Conservation (phyloP, 1,140 invertebrate genomes). For the Drosophila ironensis region DNA sequence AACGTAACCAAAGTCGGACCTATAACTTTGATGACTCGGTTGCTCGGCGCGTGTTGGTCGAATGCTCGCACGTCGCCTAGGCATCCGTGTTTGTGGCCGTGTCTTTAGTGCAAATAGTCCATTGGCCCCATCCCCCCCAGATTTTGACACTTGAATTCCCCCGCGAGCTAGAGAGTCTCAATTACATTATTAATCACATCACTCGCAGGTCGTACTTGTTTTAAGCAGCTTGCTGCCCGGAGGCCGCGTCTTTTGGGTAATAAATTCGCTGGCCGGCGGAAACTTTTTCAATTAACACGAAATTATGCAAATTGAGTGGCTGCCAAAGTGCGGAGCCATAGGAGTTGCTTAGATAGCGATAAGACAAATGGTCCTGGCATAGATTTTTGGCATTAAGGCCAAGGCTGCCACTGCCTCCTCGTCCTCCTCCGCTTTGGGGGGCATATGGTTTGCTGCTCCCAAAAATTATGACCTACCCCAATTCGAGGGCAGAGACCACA, state of each 20-base stretch:
- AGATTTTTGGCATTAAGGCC: slow-evolving; percentile 16
- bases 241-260: slow-evolving; percentile 25
- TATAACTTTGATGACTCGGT: slow-evolving; percentile 37
- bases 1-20: slow-evolving; percentile 26
- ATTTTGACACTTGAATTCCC: slow-evolving; percentile 6
- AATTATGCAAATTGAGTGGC: slow-evolving; percentile 73
- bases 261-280: slow-evolving; percentile 51
- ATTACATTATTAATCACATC: slow-evolving; percentile 69
- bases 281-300: slow-evolving; percentile 77
- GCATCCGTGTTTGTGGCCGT: slow-evolving; percentile 14
- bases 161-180: slow-evolving; percentile 30
- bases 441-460: neutral
- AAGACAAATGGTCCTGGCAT: slow-evolving; percentile 40
- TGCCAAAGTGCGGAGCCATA: slow-evolving; percentile 37
- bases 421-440: too few relatives aligned
- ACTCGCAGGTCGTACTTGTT: slow-evolving; percentile 56
- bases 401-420: too few relatives aligned
- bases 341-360: slow-evolving; percentile 46
- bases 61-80: slow-evolving; percentile 30
- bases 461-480: slow-evolving; percentile 15
- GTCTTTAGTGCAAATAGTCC: slow-evolving; percentile 12
- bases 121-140: neutral
- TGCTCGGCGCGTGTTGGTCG: slow-evolving; percentile 30
- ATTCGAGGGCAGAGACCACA: neutral
- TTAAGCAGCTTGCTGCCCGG: slow-evolving; percentile 54